Base-by-base conservation (phyloP, 2,888 invertebrate genomes). In the Seladonia tumulorum region DNA sequence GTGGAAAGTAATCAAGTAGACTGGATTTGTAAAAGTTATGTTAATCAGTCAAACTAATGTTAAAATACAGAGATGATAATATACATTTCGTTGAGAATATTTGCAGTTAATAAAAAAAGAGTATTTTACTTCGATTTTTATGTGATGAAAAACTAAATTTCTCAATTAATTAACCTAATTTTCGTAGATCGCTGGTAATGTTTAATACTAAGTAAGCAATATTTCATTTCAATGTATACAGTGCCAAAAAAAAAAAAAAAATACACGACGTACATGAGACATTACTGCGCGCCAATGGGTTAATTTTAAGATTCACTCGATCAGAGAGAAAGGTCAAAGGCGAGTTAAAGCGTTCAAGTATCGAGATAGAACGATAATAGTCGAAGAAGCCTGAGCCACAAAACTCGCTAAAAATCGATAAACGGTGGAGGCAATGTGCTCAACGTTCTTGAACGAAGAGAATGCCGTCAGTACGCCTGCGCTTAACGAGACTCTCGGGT, bases 401-500 rank as follows among this genome's bases (percentile, higher is more conserved):
- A 87, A 87, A 88, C 84, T 74, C 68, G 76, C 66, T 77, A 18
- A 72, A 89, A 89, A 90, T 90, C 90, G 89, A 90, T 90, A 90
- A 83, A 77, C 83, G 75, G 79, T 35, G 7, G 81, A 86, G 79
- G 89, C 90, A 88, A 86, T 79, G 88, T 86, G 90, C 89, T 81
- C 82, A 22, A 39, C 78, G 78, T 74, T 77, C 82, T 85, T 83
- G 82, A 89, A 79, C 81, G 80, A 14, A 39, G 79, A 75, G 70
- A 49, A 79, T 25, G 82, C 76, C 83, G 87, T 88, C 88, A 81
- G 89, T 85, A 89, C 92, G 92, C 90, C 85, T 92, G 92, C 92
- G 92, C 86, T 82, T 76, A 72, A 77, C 83, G 76, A 82, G 79
- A 73, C 76, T 79, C 71, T 83, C 79, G 76, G 76, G 4, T 35